Evolutionary conservation across 1,140 invertebrate genomes (phyloP).

Genomic region (Hylaeus volcanicus): DNA sequence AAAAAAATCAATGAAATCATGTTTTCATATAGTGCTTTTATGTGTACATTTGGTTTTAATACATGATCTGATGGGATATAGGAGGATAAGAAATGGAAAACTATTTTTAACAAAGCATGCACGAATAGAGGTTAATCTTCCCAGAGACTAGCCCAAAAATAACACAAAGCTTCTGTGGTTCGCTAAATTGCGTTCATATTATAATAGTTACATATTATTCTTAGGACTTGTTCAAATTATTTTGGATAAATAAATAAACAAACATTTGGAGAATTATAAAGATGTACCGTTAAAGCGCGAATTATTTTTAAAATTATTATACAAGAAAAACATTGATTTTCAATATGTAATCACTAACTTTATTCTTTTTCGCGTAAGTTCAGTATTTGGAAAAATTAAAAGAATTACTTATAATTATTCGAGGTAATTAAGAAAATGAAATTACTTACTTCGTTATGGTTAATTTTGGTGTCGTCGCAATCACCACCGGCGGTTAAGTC

Average conservation of each 20-base stretch:
- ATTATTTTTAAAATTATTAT: not conserved
- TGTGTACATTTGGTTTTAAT: slow-evolving; percentile 23
- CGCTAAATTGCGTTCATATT: slow-evolving; percentile 36
- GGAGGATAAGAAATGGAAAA: slow-evolving; percentile 68
- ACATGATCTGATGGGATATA: slow-evolving; percentile 61
- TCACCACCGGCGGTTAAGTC: slow-evolving; percentile 78
- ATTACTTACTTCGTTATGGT: slow-evolving; percentile 82
- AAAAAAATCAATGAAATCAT: slow-evolving; percentile 3
- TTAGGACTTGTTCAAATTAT: not conserved
- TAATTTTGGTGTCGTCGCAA: slow-evolving; percentile 80
- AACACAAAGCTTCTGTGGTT: slow-evolving; percentile 67
- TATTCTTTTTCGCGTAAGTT: not conserved
- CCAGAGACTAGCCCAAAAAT: slow-evolving; percentile 75
- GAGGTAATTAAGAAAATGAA: slow-evolving; percentile 21
- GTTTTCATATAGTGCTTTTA: not conserved
- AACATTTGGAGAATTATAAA: not conserved
- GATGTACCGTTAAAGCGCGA: too few species aligned
- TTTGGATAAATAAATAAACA: not conserved
- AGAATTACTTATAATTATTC: not conserved
- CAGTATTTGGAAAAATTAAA: not conserved
- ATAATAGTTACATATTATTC: slow-evolving; percentile 11
- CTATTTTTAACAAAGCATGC: slow-evolving; percentile 77
- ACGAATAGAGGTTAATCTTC: slow-evolving; percentile 77
- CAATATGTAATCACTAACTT: not conserved
- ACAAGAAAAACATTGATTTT: not conserved